Base-by-base conservation (phyloP, 2,113 vertebrate genomes). In the Sterna hirundo region DNA sequence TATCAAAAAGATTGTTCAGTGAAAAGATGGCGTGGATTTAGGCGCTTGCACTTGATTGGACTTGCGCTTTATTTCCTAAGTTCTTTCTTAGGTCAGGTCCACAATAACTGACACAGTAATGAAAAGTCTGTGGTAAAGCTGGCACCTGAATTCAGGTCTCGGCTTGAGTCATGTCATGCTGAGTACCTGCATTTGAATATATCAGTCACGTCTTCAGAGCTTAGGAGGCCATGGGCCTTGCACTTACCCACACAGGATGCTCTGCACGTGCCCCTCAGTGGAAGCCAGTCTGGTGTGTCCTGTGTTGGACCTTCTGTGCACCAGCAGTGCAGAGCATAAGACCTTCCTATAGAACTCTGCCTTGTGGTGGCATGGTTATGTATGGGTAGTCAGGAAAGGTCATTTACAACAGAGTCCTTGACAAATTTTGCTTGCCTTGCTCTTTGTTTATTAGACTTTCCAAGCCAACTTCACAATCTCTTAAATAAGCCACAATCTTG, bases 231-330 rank as follows among this genome's bases (percentile, higher is more conserved):
- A 5, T 18, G 16, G 14, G 15, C 46, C 55, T 70, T 57, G 46
- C 0, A 2, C 47, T 83, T 6, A 26, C 18, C 29, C 10, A 3
- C 3, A 22, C 22, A 51, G 32, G 61, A 25, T 7, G 7, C 32
- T 79, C 38, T 82, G 61, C 19, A 19, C 2, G 1, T 5, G 18
- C 2, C 1, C 11, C 16, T 51, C 54, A 62, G 78, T 57, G 75
- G 36, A 55, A 79, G 34, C 32, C 46, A 6, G 10, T 34, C 32
- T 74, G 29, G 2, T 57, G 32, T 32, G 40, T 55, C 17, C 22
- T 2, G 23, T 13, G 21, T 29, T 6, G 13, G 12, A 58, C 30
- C 34, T 70, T 49, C 51, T 68, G 13, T 11, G 5, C 66, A 25
- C 6, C 13, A 64, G 47, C 5, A 3, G n/a, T 40, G 62, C 23